Conservation (phyloP, 2,888 invertebrate species). For the Pecten maximus region DNA sequence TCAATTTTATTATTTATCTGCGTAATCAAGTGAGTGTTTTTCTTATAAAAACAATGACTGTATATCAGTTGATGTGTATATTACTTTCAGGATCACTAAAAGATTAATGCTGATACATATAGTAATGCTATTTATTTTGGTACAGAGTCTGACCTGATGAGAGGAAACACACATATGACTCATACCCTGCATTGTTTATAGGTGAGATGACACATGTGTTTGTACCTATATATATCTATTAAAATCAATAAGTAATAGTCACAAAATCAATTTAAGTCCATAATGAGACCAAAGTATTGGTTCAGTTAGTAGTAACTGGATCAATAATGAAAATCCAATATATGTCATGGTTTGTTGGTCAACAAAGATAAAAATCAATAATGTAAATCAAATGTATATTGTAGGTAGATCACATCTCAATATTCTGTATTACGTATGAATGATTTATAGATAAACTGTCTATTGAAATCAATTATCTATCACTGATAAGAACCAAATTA, state of each 20-base stretch:
- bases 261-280: neutral
- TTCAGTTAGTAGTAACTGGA: neutral
- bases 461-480: neutral
- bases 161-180: neutral
- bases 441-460: neutral
- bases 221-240: neutral
- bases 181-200: neutral
- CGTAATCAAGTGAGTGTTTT: no score
- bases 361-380: neutral
- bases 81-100: neutral
- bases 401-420: neutral
- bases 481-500: neutral
- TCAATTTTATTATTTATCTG: no score
- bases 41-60: no score
- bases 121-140: neutral
- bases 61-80: neutral
- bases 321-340: neutral
- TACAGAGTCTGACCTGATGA: conserved; percentile 3
- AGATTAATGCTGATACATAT: no score
- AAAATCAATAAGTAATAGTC: neutral
- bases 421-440: neutral
- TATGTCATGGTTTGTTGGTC: neutral
- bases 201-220: neutral
- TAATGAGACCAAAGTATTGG: neutral
- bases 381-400: neutral